phyloP scores from a whole-genome alignment of 2,113 vertebrate genomes.

The Rhinopithecus roxellana region DNA sequence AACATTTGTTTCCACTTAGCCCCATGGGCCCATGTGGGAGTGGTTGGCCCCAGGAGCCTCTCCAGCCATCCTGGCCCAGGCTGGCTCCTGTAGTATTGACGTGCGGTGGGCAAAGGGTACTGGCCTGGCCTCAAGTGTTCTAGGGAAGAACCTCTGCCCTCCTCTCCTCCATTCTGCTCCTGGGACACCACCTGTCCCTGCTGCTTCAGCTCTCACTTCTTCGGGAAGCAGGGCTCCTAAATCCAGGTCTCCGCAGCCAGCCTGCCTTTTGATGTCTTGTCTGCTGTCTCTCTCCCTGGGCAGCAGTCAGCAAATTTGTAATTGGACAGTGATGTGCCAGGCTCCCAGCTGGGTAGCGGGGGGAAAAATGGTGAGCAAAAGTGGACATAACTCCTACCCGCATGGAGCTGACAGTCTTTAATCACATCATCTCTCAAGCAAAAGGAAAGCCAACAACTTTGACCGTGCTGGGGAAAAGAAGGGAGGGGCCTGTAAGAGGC shows the following conservation, averaged over 20 bases:
- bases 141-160: neutral
- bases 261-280: neutral
- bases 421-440: neutral
- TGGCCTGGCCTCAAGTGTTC: neutral
- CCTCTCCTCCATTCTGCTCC: neutral
- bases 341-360: neutral
- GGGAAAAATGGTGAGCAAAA: neutral
- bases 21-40: neutral
- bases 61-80: neutral
- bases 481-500: neutral
- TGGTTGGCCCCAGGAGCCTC: neutral
- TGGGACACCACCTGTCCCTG: neutral
- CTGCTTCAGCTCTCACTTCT: neutral
- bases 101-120: neutral
- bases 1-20: constrained; percentile 56
- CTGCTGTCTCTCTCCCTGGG: neutral
- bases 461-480: neutral
- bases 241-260: neutral
- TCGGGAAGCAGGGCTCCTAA: neutral
- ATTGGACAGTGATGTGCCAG: neutral
- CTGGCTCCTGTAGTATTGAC: neutral
- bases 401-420: neutral
- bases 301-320: neutral
- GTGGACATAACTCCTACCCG: neutral
- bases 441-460: neutral